phyloP scores from a whole-genome alignment of 2,888 invertebrate species.

The Pseudococcus viburni region DNA sequence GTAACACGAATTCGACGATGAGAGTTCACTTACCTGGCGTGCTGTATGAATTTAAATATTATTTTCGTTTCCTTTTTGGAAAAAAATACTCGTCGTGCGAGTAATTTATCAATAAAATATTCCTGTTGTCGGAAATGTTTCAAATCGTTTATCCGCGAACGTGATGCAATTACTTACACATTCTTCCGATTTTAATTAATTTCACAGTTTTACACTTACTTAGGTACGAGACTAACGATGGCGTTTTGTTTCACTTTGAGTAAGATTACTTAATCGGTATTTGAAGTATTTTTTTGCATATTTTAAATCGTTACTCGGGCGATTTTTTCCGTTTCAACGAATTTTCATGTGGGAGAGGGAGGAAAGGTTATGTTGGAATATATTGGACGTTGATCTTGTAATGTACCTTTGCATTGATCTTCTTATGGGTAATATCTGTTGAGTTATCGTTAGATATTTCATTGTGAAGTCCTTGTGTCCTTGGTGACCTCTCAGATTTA shows the following conservation, averaged over 20 bases:
- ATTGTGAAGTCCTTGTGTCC: background rate
- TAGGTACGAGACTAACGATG: background rate
- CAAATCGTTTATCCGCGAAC: constrained; percentile 3
- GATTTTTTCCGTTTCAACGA: constrained; percentile 29
- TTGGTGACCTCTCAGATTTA: constrained; percentile 6
- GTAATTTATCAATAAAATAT: constrained; percentile 27
- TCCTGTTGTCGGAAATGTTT: background rate
- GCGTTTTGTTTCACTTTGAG: constrained; percentile 10
- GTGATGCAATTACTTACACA: constrained; percentile 40
- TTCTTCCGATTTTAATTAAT: constrained; percentile 53
- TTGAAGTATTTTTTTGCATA: background rate
- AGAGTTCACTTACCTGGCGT: constrained; percentile 3
- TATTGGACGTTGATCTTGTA: background rate
- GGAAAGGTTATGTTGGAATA: background rate
- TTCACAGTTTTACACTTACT: constrained; percentile 10
- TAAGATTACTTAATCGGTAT: constrained; percentile 29
- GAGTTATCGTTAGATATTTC: background rate
- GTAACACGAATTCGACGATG: constrained; percentile 31
- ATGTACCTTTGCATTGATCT: background rate
- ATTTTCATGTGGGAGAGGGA: background rate
- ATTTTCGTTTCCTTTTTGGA: background rate
- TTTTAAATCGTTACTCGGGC: background rate
- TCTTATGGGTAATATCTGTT: background rate
- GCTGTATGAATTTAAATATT: background rate
- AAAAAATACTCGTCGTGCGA: background rate